Evolutionary conservation across 92 coral and sea anemone genomes (phyloP), one percentile per base, ranked within the genome.

Genomic region (Anthopleura xanthogrammica): DNA sequence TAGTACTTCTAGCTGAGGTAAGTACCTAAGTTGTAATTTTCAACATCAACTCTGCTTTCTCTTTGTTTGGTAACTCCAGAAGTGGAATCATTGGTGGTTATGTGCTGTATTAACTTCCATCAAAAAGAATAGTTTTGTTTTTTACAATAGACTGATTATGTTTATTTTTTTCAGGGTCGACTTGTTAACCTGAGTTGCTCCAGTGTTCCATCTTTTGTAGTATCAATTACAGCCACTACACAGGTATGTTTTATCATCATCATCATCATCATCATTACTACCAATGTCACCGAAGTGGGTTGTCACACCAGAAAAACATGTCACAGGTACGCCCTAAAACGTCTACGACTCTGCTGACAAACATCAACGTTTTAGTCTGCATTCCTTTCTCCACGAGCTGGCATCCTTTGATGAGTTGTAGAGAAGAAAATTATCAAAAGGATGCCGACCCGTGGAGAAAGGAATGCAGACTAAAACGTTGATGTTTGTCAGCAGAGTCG

Each of bases 151-250:
- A 55, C 8, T 19, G 46, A 19, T 39, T 74, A 11, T 60, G 1
- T 5, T 48, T 78, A 10, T 14, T 68, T 46, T 23, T 16, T 16
- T 24, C 62, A 97, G 99, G 99, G 99, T 80, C 98, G 99, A 64
- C 93, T 97, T 77, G 99, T 97, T 68, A 97, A 97, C 88, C 85
- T 97, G 85, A 97, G 99, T 80, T 97, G 99, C 84, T 97, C 99
- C 77, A 97, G 99, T 88, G 99, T 97, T 57, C 99, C 99, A 52
- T 97, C 99, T 42, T 97, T 97, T 97, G 99, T 97, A 80, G 99
- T 97, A 6, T 97, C 99, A 77, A 97, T 97, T 79, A 97, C 99
- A 56, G 92, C 99, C 57, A 97, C 99, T 4, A 97, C 99, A 74
- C 99, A 97, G 96, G 98, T 95, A 87, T 41, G 36, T 29, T 29